Percentiles rank a stretch among this genome's conserved stretches.
Evolutionary conservation across 2,888 invertebrate species (phyloP).

Genomic region (Ophion ventricosus): DNA sequence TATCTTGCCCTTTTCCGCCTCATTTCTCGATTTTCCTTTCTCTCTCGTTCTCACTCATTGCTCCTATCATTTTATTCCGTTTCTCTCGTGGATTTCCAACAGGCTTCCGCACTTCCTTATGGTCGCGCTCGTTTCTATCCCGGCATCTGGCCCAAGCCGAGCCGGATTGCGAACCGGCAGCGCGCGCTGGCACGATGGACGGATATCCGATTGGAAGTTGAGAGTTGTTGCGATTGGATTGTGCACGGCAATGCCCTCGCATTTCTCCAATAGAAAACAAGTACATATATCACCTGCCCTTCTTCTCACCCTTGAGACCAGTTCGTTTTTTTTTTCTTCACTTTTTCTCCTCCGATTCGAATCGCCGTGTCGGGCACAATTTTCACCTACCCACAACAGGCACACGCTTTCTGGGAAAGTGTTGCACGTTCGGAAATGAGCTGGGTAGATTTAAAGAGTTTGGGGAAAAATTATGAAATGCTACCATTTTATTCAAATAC

Average conservation of each 20-base stretch:
- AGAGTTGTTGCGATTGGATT: slow-evolving; percentile 60
- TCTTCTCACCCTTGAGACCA: not conserved
- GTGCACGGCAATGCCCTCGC: slow-evolving; percentile 5
- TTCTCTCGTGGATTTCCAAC: not conserved
- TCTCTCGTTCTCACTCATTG: slow-evolving; percentile 6
- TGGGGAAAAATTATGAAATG: too few species aligned
- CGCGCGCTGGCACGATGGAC: slow-evolving; percentile 12
- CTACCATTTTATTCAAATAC: too few species aligned
- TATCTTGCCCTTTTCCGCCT: slow-evolving; percentile 18
- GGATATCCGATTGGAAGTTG: slow-evolving; percentile 64
- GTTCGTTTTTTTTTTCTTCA: not conserved
- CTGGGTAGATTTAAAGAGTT: too few species aligned
- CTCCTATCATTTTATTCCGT: not conserved
- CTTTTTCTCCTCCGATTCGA: not conserved
- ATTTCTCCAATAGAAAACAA: not conserved
- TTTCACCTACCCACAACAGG: too few species aligned
- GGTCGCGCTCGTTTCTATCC: not conserved
- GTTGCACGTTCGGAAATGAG: too few species aligned
- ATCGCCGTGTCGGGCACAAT: not conserved
- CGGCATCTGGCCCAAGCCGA: slow-evolving; percentile 17
- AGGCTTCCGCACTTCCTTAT: not conserved
- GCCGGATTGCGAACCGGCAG: slow-evolving; percentile 20
- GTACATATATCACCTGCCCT: slow-evolving; percentile 29
- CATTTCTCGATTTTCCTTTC: slow-evolving; percentile 34
- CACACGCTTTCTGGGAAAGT: too few species aligned